These are phyloP conservation scores for Chelonia mydas DNA, from an alignment of 2,797 vertebrate species.

Conservation along the genomic window DNA sequence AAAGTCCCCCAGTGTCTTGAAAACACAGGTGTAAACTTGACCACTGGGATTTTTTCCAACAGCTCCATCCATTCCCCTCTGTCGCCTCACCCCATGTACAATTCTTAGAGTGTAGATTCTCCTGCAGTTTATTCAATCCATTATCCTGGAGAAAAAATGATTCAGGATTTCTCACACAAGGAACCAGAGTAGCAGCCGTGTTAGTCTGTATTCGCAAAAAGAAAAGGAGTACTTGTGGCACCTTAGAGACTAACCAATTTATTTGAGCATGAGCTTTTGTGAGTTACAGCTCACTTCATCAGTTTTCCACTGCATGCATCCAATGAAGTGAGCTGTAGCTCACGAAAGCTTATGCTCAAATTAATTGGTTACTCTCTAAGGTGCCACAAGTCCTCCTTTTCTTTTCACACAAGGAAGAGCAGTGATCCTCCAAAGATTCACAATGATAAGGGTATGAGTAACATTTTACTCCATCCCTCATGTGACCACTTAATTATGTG, in stretches of 20 bases:
- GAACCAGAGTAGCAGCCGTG: neutral
- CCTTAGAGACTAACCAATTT: too few species aligned
- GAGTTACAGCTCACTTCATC: too few species aligned
- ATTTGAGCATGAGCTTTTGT: too few species aligned
- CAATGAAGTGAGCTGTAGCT: too few species aligned
- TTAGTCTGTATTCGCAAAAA: too few species aligned
- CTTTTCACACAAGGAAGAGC: conserved; percentile 20
- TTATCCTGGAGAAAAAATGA: neutral
- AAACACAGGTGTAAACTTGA: neutral
- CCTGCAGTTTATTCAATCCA: neutral
- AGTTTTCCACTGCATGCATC: too few species aligned
- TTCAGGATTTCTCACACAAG: conserved; percentile 41
- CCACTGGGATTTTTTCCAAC: neutral
- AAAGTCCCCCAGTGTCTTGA: neutral
- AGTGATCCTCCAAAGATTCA: conserved; percentile 58
- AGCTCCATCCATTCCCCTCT: neutral
- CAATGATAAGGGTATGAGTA: conserved; percentile 62
- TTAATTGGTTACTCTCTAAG: too few species aligned
- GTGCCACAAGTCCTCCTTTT: too few species aligned
- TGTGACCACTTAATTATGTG: conserved; percentile 80
- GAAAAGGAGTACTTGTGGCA: too few species aligned
- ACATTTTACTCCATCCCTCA: conserved; percentile 77
- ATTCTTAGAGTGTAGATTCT: neutral
- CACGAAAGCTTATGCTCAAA: too few species aligned
- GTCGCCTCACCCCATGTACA: neutral